A percentile compares a stretch with the other conserved stretches of the same genome.
Evolutionary conservation across 2,113 vertebrate species (phyloP).

Genomic region (Stictonetta naevosa): DNA sequence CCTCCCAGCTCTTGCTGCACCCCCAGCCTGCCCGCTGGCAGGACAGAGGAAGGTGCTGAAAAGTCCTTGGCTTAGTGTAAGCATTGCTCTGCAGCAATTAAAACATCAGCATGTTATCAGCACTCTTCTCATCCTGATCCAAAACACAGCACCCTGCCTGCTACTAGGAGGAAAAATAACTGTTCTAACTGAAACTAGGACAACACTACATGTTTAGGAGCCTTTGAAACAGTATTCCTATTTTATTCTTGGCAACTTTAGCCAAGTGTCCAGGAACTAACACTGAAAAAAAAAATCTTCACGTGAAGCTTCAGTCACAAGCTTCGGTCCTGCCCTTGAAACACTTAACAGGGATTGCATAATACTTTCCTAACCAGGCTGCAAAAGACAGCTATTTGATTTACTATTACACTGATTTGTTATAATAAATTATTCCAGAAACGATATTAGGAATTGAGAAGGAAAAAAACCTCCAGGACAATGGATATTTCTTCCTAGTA

Average conservation of each 20-base stretch:
- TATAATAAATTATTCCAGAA: background rate
- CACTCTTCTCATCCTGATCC: no score
- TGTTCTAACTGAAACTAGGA: no score
- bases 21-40: no score
- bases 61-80: no score
- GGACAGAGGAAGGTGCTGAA: no score
- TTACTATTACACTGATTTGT: background rate
- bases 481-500: background rate
- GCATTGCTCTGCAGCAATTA: no score
- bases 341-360: background rate
- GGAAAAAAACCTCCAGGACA: background rate
- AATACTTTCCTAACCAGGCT: accelerated
- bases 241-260: background rate
- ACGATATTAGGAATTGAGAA: background rate
- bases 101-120: no score
- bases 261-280: background rate
- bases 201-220: background rate
- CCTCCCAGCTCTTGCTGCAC: no score
- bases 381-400: background rate
- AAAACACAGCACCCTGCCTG: no score
- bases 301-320: background rate
- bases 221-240: accelerated
- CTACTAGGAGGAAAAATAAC: no score
- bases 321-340: background rate
- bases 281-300: background rate